Base-by-base conservation (phyloP, 2,888 invertebrate genomes). In the Kryphioiulus occultus region DNA sequence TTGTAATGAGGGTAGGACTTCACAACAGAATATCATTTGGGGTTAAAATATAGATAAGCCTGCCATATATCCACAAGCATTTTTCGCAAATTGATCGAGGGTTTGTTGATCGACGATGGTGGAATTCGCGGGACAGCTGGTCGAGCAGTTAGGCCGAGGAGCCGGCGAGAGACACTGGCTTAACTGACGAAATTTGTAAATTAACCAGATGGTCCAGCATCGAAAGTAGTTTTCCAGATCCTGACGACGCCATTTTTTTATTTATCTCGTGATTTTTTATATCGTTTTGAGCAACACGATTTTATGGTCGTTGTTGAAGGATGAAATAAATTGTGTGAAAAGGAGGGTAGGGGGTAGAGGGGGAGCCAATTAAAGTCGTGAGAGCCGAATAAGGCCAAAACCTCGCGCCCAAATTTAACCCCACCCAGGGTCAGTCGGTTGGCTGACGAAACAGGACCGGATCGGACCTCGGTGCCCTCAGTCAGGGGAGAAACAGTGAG, bases 141-240 rank as follows among this genome's bases (percentile, higher is more conserved):
- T 59, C n/a, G 59, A 59, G 22, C 59, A 59, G 59, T 59, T 59
- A 59, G 59, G 59, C 53, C 1, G 53, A 53, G 5, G 19, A 53
- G 53, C 15, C 53, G 19, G 53, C 22, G n/a, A 59, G n/a, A n/a
- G 59, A 59, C 59, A 59, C 59, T 59, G 59, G 22, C 22, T 59
- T 59, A 59, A 59, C 59, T 22, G 59, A n/a, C 22, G 22, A 59
- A 59, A 22, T 1, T 59, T n/a, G n/a, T 59, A 59, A 59, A 59
- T 59, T 59, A 59, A 59, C 59, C 59, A 59, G 59, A 59, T 59
- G 59, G n/a, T 59, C 59, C n/a, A 59, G n/a, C n/a, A 59, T 59
- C 59, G 59, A 59, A 59, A 59, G 59, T 59, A 59, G 22, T 59
- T 59, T 59, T n/a, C 59, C 59, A 59, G 59, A 59, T 59, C 59